Evolutionary conservation across 2,113 vertebrate genomes (phyloP), one percentile per base, ranked within the genome.

Genomic region (Drymodes brunneopygia): DNA sequence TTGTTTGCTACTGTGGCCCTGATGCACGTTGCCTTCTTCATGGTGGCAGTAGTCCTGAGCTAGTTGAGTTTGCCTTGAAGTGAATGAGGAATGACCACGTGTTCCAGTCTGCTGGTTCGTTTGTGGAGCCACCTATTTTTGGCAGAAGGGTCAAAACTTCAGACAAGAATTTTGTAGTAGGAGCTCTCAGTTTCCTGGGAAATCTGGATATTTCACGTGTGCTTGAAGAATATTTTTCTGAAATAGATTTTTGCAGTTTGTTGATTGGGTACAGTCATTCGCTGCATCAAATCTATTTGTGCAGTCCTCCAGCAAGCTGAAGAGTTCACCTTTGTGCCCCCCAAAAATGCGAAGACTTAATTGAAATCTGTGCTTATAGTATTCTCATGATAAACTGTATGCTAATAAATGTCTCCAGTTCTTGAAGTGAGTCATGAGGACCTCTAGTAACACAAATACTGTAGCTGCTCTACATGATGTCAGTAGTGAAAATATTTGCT

Each of bases 31-130:
- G 27, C 23, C 19, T 56, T 38, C 35, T 58, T 58, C 9, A 0
- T 0, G 17, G 54, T 40, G 60, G 31, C 28, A 35, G 45, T 7
- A 35, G 17, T 42, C 23, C 61, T 7, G 28, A 56, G 3, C 33
- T 33, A 2, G 16, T 27, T 79, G 38, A 9, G 11, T 81, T 60
- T 47, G 57, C 58, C 4, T 6, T 28, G 22, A 24, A 61, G 12
- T 1, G 29, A 22, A 7, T 1, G 47, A 66, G 27, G 25, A 40
- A 15, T 9, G 22, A 33, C 23, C 29, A 2, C 0, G 0, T 11
- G 35, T 75, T 74, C 21, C 29, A 42, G 29, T 42, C 56, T 58
- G 9, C 40, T n/a, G 60, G 19, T 20, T 80, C 0, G 1, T 10
- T 79, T 85, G 9, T 42, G 24, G 38, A 51, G 33, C 29, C 48